Conservation (phyloP, 2,797 vertebrate species). For the Sebastes elongatus region DNA sequence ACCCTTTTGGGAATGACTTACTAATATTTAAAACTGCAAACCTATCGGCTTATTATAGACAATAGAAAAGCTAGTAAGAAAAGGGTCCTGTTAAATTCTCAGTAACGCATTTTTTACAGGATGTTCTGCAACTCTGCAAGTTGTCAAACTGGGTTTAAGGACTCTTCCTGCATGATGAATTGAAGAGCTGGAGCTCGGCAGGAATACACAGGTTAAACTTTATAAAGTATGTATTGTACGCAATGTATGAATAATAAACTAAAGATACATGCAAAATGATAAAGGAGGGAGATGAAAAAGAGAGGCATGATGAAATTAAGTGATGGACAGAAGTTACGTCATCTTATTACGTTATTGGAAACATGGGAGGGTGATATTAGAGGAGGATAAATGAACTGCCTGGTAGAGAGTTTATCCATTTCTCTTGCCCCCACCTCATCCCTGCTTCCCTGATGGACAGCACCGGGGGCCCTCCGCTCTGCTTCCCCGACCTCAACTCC, state of each 20-base stretch:
- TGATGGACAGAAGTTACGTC: too few species aligned
- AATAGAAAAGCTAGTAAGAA: background rate
- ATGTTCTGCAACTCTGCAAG: background rate
- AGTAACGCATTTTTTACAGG: background rate
- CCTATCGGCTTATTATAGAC: background rate
- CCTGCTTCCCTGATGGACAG: constrained; percentile 25
- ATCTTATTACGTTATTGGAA: too few species aligned
- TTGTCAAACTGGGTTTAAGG: background rate
- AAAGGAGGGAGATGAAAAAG: too few species aligned
- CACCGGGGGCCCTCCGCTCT: background rate
- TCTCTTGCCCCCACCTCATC: too few species aligned
- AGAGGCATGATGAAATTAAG: too few species aligned
- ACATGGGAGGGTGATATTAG: too few species aligned
- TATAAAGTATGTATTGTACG: too few species aligned
- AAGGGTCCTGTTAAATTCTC: background rate
- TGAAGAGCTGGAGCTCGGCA: background rate
- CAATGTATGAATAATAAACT: too few species aligned
- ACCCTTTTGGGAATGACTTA: background rate
- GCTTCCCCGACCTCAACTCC: constrained; percentile 51
- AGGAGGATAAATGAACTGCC: too few species aligned
- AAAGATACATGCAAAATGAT: too few species aligned
- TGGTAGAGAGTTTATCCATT: too few species aligned
- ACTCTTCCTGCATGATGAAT: background rate
- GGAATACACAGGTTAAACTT: background rate
- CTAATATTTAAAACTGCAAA: background rate